Conservation (phyloP, 2,888 invertebrate species). For the Dyspetes luteomarginatus region DNA sequence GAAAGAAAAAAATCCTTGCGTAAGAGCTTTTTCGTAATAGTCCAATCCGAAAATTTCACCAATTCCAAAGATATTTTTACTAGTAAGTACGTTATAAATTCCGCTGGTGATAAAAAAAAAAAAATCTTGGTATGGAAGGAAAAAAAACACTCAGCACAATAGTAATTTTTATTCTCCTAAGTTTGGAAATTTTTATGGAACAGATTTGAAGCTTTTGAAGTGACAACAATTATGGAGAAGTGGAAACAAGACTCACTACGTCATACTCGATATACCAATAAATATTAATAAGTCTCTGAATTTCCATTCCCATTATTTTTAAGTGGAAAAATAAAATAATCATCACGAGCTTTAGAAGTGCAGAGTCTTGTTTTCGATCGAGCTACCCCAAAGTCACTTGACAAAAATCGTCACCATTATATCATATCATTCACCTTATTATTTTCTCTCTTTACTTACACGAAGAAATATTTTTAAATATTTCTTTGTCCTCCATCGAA, state of each 20-base stretch:
- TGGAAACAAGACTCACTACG: not conserved
- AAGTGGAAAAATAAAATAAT: constrained; percentile 1
- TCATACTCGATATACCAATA: not conserved
- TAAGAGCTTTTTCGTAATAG: no score
- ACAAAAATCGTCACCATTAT: not conserved
- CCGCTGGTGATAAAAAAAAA: no score
- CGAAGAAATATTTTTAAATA: not conserved
- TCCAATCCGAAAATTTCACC: no score
- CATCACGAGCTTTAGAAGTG: not conserved
- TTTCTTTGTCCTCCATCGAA: not conserved
- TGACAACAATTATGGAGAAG: not conserved
- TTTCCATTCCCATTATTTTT: not conserved
- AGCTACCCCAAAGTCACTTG: not conserved
- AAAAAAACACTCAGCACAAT: no score
- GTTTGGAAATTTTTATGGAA: no score
- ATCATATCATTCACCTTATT: not conserved
- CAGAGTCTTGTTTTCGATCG: not conserved
- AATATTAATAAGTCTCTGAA: not conserved
- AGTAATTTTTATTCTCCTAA: no score
- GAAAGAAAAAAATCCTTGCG: no score
- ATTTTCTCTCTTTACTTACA: not conserved
- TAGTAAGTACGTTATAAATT: no score
- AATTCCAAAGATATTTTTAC: no score
- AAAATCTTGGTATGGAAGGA: no score
- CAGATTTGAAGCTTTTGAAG: no score